Percentiles rank a stretch among this genome's conserved stretches.
phyloP scores from a whole-genome alignment of 2,888 invertebrate genomes.

The Hesperia comma region DNA sequence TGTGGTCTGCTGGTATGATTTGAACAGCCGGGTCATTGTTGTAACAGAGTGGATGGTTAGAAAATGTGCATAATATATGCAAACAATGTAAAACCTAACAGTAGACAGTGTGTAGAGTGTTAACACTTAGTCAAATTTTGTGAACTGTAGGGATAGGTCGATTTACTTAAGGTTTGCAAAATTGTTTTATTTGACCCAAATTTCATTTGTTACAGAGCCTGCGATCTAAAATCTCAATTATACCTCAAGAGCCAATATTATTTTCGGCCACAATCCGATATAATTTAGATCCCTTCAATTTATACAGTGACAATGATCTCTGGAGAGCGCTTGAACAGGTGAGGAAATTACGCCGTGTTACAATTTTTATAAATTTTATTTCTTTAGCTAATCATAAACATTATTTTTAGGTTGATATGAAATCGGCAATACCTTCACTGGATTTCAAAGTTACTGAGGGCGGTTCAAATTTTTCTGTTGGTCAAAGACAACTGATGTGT shows the following conservation, averaged over 20 bases:
- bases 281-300: conserved; percentile 90
- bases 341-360: conserved; percentile 10
- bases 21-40: too few relatives aligned
- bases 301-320: conserved; percentile 87
- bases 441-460: conserved; percentile 89
- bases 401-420: conserved; percentile 87
- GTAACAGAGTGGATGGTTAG: too few relatives aligned
- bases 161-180: too few relatives aligned
- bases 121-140: too few relatives aligned
- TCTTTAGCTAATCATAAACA: conserved; percentile 53
- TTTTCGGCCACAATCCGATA: conserved; percentile 84
- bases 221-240: conserved; percentile 86
- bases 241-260: conserved; percentile 91
- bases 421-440: conserved; percentile 86
- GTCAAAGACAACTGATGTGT: conserved; percentile 95
- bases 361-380: conserved; percentile 25
- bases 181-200: too few relatives aligned
- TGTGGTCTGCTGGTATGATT: too few relatives aligned
- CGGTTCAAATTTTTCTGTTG: conserved; percentile 93
- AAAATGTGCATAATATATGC: too few relatives aligned
- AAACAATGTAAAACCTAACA: too few relatives aligned
- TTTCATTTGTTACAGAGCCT: conserved; percentile 74
- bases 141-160: too few relatives aligned
- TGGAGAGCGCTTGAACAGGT: conserved; percentile 85
- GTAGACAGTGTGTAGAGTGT: too few relatives aligned